Evolutionary conservation across 2,888 invertebrate genomes (phyloP), one percentile per base, ranked within the genome.

Genomic region (Onchidella celtica): DNA sequence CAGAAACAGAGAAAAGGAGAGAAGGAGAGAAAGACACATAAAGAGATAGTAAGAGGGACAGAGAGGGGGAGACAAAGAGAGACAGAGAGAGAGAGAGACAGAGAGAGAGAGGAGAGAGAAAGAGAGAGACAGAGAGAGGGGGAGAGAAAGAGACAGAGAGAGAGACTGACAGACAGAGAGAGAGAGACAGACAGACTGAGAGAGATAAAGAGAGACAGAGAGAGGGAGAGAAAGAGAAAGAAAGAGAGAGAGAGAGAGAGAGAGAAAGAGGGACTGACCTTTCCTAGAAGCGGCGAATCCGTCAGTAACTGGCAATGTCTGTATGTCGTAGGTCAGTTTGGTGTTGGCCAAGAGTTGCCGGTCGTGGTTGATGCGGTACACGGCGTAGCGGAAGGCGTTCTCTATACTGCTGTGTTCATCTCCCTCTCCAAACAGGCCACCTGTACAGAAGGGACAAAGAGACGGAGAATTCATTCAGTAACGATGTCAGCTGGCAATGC

Each of bases 261-360:
- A 38, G 9, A 47, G 17, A 61, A 61, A 6, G 21, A 69, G n/a
- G 2, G 4, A 2, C 72, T 94, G 93, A 98, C 98, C 97, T 95
- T 97, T 95, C 94, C 97, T 98, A 21, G 98, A 97, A 76, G 98
- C 97, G 93, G 97, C 97, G 92, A 98, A 98, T 93, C 97, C 97
- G 93, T 98, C 98, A 91, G 97, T 96, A 0, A 97, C 96, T 66
- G 97, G 96, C 92, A 98, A 96, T 89, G 96, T 96, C 94, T 98
- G 97, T 83, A 98, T 97, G 94, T 97, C 97, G 57, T 97, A 97
- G 85, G 96, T 95, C 77, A 98, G 94, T 36, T 86, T 83, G n/a
- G 89, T 86, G 63, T 83, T 83, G 27, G 82, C 82, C 32, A 89
- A 82, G 17, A 90, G 84, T 32, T 85, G 83, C n/a, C 88, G 83